A percentile compares a stretch with the other conserved stretches of the same genome.
Evolutionary conservation across 2,888 invertebrate genomes (phyloP).

Genomic region (Bellardia pandia): DNA sequence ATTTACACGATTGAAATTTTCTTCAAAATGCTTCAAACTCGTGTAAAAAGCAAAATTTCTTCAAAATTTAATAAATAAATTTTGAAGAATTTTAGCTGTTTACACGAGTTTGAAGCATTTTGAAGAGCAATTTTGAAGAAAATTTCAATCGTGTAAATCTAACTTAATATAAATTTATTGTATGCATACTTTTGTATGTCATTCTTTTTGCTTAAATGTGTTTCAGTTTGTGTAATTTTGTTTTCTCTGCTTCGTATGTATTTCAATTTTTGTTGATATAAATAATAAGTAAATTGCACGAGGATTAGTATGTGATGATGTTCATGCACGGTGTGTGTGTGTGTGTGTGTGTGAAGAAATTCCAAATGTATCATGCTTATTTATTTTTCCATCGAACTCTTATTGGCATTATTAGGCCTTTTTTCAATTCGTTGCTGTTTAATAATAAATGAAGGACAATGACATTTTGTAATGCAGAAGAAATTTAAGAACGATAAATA

Average conservation of each 20-base stretch:
- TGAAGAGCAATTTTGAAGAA: no score
- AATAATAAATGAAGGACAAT: neutral
- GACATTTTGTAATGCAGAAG: neutral
- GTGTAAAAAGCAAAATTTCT: no score
- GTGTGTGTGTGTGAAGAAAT: neutral
- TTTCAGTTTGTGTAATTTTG: no score
- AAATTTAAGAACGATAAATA: neutral
- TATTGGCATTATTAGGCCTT: slow-evolving; percentile 9
- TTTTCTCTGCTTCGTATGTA: neutral
- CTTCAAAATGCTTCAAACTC: no score
- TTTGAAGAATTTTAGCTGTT: no score
- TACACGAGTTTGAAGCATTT: no score
- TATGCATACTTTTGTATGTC: neutral
- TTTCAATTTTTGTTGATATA: slow-evolving; percentile 1
- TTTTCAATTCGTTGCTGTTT: neutral
- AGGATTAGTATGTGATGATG: neutral
- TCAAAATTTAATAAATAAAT: no score
- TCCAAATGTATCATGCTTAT: neutral
- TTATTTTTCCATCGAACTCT: neutral
- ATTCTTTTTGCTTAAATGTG: no score
- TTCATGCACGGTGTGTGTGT: neutral
- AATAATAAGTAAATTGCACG: neutral
- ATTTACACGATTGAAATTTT: no score
- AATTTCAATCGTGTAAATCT: no score
- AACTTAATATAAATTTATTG: neutral